Base-by-base conservation (phyloP, 1,140 invertebrate genomes). In the Hypsibius dujardini region DNA sequence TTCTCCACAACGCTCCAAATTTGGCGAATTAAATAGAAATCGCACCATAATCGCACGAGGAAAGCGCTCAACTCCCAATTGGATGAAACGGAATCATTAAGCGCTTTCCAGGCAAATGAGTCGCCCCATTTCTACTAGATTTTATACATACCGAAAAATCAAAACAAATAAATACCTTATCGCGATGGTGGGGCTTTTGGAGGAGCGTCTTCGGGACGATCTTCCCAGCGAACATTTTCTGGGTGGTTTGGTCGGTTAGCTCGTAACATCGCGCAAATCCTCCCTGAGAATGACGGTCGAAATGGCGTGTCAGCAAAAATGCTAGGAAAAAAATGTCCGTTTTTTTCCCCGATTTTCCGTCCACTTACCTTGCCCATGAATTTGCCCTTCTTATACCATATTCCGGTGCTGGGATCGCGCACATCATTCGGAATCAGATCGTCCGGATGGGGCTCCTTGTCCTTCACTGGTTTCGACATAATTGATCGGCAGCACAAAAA, bases 191-290 rank as follows among this genome's bases (percentile, higher is more conserved):
- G 74, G 86, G 86, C 79, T 96, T 97, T 28, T 86, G 83, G 80
- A 98, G 87, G 62, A 95, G 80, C 73, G 87, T 86, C 79, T 98
- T 98, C 1, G 92, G 89, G 12, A 98, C 90, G 74, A 98, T 93
- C 83, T 98, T 98, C 42, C 94, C 93, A 59, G 95, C 95, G 81
- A 86, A 95, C 1, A 91, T 83, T 75, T 87, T 83, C 71, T 88
- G 84, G 2, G 86, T 87, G 62, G 84, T 83, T 46, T 85, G 81
- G 77, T 95, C 90, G 74, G 85, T 86, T 46, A 98, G 87, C 81
- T 98, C 95, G 80, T 95, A 98, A 79, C 95, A 98, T 86, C 90
- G 92, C 79, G 94, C 95, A 86, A 98, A 98, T n/a, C 94, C 95
- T 78, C 95, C 95, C 91, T 98, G 79, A 82, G 84, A 78, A 75